Conservation (phyloP, 1,140 invertebrate genomes). For the Pseudomyrmex flavicornis region DNA sequence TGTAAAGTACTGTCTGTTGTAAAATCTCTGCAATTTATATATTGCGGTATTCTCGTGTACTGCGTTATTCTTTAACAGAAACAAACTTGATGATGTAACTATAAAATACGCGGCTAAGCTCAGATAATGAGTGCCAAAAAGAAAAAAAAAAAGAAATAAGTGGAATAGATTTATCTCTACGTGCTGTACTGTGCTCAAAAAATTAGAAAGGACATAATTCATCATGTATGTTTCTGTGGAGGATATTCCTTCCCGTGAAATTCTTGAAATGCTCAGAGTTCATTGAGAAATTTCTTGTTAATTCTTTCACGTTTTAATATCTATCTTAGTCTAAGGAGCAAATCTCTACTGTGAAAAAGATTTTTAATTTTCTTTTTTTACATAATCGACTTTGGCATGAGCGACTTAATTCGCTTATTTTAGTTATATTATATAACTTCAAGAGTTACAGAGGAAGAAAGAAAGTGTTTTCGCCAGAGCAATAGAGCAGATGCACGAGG, state of each 20-base stretch:
- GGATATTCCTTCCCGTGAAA: not conserved
- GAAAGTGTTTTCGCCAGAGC: not conserved
- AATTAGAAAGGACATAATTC: not conserved
- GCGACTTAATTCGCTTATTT: not conserved
- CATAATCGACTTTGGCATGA: not conserved
- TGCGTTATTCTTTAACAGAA: not conserved
- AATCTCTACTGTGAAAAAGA: no score
- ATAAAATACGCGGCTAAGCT: constrained; percentile 3
- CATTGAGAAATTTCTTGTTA: no score
- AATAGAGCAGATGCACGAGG: not conserved
- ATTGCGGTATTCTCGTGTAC: not conserved
- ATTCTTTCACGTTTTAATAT: no score
- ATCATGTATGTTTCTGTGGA: not conserved
- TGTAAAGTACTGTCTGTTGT: constrained; percentile 27
- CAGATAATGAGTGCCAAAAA: constrained; percentile 21
- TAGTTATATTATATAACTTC: constrained; percentile 3
- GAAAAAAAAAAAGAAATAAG: no score
- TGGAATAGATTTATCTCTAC: not conserved
- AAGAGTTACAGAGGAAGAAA: not conserved
- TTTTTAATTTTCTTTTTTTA: not conserved
- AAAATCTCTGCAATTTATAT: not conserved
- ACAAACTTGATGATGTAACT: not conserved
- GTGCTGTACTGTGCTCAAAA: not conserved
- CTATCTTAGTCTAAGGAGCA: no score
- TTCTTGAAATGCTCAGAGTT: not conserved